Evolutionary conservation across 2,888 invertebrate genomes (phyloP).

Genomic region (Nebria salina): DNA sequence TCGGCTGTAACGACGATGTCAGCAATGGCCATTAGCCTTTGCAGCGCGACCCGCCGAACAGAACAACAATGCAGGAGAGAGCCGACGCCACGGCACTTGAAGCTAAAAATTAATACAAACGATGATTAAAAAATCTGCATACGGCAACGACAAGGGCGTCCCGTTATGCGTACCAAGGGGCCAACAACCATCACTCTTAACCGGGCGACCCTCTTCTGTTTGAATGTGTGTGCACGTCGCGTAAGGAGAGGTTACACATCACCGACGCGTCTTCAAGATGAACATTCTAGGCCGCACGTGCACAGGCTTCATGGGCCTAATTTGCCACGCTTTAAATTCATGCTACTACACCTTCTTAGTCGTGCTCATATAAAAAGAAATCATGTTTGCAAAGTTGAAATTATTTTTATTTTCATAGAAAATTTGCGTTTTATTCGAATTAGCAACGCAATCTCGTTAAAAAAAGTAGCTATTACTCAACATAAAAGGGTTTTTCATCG

Average conservation of each 20-base stretch:
- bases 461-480: too few species aligned
- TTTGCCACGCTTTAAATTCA: neutral
- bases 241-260: constrained; percentile 4
- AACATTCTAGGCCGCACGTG: constrained; percentile 27
- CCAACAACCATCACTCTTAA: constrained; percentile 30
- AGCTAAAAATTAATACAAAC: constrained; percentile 56
- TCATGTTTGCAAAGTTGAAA: neutral
- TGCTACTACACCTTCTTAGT: neutral
- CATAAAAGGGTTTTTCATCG: too few species aligned
- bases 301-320: neutral
- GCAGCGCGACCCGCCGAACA: constrained; percentile 22
- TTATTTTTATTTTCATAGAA: neutral
- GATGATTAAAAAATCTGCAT: constrained; percentile 58
- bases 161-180: constrained; percentile 54
- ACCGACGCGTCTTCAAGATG: constrained; percentile 9
- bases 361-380: neutral
- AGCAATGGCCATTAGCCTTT: constrained; percentile 37
- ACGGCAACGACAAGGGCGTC: constrained; percentile 49
- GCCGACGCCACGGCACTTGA: constrained; percentile 45
- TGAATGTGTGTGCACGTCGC: neutral
- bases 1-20: constrained; percentile 37
- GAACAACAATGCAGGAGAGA: constrained; percentile 38
- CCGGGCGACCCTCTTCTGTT: neutral
- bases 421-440: too few species aligned
- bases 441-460: too few species aligned